Evolutionary conservation across 1,140 invertebrate genomes (phyloP).

Genomic region (Melipona quadrifasciata): DNA sequence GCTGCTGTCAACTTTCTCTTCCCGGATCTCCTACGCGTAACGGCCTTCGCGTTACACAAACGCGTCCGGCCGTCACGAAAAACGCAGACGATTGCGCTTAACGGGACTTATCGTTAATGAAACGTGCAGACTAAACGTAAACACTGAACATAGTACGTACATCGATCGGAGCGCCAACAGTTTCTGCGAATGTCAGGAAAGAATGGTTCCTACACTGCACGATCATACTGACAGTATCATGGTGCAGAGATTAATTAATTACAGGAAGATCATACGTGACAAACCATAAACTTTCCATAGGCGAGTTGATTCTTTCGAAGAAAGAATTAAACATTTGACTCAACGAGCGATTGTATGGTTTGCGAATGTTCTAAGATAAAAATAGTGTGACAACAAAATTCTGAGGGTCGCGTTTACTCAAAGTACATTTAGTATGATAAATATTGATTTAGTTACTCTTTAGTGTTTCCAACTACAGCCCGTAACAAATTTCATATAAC

Average conservation of each 20-base stretch:
- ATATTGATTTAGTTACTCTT: too few relatives aligned
- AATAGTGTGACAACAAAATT: too few relatives aligned
- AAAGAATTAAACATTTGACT: neutral
- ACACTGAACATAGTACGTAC: conserved; percentile 55
- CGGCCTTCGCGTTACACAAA: conserved; percentile 39
- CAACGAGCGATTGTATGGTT: too few relatives aligned
- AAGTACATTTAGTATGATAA: too few relatives aligned
- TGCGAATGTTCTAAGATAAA: too few relatives aligned
- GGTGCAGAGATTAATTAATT: neutral
- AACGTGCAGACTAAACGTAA: conserved; percentile 63
- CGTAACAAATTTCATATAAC: neutral
- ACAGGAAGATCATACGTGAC: neutral
- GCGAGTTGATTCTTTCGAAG: neutral
- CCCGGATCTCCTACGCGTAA: neutral
- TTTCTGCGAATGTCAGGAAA: conserved; percentile 35
- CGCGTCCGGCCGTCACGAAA: conserved; percentile 31
- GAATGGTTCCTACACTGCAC: neutral
- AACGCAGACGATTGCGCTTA: conserved; percentile 56
- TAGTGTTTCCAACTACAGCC: too few relatives aligned
- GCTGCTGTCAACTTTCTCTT: neutral
- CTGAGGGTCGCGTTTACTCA: too few relatives aligned
- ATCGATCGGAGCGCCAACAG: conserved; percentile 47
- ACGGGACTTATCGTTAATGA: conserved; percentile 64
- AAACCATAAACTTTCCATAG: neutral
- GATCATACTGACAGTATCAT: too few relatives aligned